Evolutionary conservation across 2,888 invertebrate species (phyloP), one percentile per base, ranked within the genome.

Genomic region (Himalopsyche anomala): DNA sequence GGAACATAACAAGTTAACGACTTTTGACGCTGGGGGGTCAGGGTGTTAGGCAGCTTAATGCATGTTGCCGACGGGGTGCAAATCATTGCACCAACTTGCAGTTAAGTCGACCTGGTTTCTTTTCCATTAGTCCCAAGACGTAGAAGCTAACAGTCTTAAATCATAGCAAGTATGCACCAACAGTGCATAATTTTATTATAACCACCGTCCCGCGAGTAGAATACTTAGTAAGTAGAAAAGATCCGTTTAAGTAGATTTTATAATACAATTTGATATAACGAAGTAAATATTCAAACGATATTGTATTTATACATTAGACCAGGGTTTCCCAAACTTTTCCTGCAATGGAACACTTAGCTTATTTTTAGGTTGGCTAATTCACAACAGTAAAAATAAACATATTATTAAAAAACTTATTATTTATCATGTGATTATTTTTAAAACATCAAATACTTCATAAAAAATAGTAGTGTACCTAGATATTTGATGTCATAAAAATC

Each of bases 91-190:
- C 74, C 74, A 74, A 74, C 74, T 55, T 55, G 56, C 82, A 56
- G 55, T 40, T 82, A 28, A 83, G 45, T 40, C 69, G 45, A 69
- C 69, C 83, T 83, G 40, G 42, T 83, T 83, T 83, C 83, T 69
- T 83, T 83, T 83, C 83, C 83, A 83, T 83, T 83, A 83, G 83
- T 69, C 15, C 12, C 40, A 12, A 74, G 74, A 74, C 74, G 62
- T 74, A 36, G 36, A 15, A 74, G 74, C 74, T 74, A 74, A 74
- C 74, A 74, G 19, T 36, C 28, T 74, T 74, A 74, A 74, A 74
- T 15, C 74, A 74, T 11, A 74, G 74, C 38, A 74, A 28, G 12
- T 74, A n/a, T 15, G 36, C 4, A 51, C 15, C 28, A 69, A 28
- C 36, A 36, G 15, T 38, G 74, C 74, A 74, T 74, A 74, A 74